Base-by-base conservation (phyloP, 35 echinoderm and acorn worm genomes). In the Amphiura filiformis region DNA sequence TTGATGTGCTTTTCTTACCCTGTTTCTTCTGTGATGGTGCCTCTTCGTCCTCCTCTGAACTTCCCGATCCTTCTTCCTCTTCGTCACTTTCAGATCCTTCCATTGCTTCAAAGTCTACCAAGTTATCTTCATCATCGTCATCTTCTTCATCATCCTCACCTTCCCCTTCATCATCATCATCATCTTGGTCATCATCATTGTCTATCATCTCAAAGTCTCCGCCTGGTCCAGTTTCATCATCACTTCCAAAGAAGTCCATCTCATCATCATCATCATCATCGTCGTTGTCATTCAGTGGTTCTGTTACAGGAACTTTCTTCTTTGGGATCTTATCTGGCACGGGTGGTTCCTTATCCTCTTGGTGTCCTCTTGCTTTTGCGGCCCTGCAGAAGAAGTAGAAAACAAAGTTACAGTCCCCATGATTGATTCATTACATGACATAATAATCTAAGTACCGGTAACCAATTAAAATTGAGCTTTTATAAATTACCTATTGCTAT, bases 301-400 rank as follows among this genome's bases (percentile, higher is more conserved):
- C 49, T 39, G 33, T 85, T 15, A 61, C 49, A 81, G 83, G 47
- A 34, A 61, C 83, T 65, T 36, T 81, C 37, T 81, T 38, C 79
- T 41, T 81, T 20, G 34, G 34, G 18, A 32, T 39, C 20, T 42
- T 81, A 18, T 32, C 39, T 38, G 2, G 34, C 9, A 12, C n/a
- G 0, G n/a, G n/a, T 82, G 37, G 37, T 39, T 13, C 36, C 0
- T n/a, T 32, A 41, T 39, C 28, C 22, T 39, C 32, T 82, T 37
- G n/a, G 28, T 2, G 17, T 33, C n/a, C 28, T 82, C 37, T 39
- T 39, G 80, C 37, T 32, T 38, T 65, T 65, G 17, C 57, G 35
- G 37, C 49, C 33, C 49, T 34, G 49, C 49, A n/a, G 37, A 32
- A 32, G 40, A 39, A n/a, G n/a, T n/a, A n/a, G n/a, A n/a, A 39